phyloP scores from a whole-genome alignment of 2,113 vertebrate species.

The Nesoenas mayeri region DNA sequence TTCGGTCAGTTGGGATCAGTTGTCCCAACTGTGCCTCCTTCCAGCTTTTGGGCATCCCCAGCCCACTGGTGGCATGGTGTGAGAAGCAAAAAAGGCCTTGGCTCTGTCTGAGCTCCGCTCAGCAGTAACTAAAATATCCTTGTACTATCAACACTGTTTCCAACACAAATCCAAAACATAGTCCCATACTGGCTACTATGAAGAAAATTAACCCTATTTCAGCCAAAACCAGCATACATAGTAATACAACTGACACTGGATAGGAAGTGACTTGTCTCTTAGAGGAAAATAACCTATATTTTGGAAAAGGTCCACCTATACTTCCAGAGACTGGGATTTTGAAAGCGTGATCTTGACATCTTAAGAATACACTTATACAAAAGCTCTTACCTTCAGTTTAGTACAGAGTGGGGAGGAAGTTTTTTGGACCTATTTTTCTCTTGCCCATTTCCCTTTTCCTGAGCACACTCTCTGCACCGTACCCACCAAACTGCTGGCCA shows the following conservation, averaged over 20 bases:
- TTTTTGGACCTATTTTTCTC: not conserved
- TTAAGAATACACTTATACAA: not conserved
- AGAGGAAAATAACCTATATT: not conserved
- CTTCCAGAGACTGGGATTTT: not conserved
- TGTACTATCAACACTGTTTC: too few species aligned
- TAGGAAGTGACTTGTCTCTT: not conserved
- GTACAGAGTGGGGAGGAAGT: not conserved
- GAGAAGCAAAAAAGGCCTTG: too few species aligned
- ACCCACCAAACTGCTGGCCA: not conserved
- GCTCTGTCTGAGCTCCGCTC: too few species aligned
- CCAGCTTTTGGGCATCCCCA: too few species aligned
- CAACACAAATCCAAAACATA: too few species aligned
- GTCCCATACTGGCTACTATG: too few species aligned
- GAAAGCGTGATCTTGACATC: not conserved
- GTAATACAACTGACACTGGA: not conserved
- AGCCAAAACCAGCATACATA: too few species aligned
- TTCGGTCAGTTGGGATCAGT: too few species aligned
- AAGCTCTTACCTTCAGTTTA: not conserved
- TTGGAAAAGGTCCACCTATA: not conserved
- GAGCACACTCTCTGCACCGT: not conserved
- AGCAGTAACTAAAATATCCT: too few species aligned
- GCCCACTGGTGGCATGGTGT: too few species aligned
- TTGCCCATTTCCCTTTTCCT: not conserved
- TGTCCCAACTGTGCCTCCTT: too few species aligned
- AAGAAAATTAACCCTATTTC: too few species aligned